A percentile compares a stretch with the other conserved stretches of the same genome.
Evolutionary conservation across 2,888 invertebrate species (phyloP).

Genomic region (Caenorhabditis sinica): DNA sequence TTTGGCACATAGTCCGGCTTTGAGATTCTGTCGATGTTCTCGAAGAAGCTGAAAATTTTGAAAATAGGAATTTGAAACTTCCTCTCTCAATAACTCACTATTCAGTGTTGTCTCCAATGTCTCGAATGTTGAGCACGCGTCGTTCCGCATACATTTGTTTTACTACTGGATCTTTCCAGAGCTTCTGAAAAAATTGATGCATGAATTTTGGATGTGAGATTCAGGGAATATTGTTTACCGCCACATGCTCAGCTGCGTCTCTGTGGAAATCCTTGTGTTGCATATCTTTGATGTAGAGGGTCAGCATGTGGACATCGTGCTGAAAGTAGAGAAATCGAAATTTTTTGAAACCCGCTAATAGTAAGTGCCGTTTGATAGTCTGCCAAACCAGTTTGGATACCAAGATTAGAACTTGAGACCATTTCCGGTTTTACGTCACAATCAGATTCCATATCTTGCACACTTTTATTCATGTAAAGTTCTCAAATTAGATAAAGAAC

Average conservation of each 20-base stretch:
- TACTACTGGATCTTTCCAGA: constrained; percentile 71
- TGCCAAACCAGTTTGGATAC: too few species aligned
- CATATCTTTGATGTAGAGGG: constrained; percentile 31
- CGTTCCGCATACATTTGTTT: constrained; percentile 68
- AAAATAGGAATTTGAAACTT: background rate
- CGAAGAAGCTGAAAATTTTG: constrained; percentile 78
- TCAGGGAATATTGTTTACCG: background rate
- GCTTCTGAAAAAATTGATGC: constrained; percentile 53
- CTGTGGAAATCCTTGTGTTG: constrained; percentile 28
- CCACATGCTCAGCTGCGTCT: constrained; percentile 22
- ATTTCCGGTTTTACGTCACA: too few species aligned
- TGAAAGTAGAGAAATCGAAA: constrained; percentile 58
- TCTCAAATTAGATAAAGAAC: background rate
- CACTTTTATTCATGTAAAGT: too few species aligned
- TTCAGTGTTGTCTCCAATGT: constrained; percentile 81
- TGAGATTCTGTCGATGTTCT: constrained; percentile 77
- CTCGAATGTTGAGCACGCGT: constrained; percentile 78
- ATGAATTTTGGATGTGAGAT: background rate
- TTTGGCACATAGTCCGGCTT: constrained; percentile 76
- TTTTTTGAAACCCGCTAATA: background rate
- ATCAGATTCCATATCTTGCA: too few species aligned
- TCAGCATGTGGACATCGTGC: constrained; percentile 71
- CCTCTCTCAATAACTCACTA: constrained; percentile 64
- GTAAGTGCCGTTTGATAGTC: too few species aligned
- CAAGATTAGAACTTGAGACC: too few species aligned